phyloP scores from a whole-genome alignment of 2,797 vertebrate species.

The Diceros bicornis region DNA sequence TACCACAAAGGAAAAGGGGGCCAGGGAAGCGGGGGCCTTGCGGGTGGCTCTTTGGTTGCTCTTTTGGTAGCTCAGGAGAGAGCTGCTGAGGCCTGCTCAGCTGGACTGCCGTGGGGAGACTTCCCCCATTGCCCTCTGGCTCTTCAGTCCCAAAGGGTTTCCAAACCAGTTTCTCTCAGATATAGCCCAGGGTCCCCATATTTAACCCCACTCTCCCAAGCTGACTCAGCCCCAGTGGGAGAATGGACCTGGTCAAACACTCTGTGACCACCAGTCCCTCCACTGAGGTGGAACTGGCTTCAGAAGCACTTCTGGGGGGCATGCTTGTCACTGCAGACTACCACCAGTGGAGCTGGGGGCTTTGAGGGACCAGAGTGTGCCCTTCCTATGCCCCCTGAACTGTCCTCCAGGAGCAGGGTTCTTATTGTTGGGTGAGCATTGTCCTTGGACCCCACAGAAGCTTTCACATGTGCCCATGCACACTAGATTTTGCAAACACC shows the following conservation, averaged over 20 bases:
- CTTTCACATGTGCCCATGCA: background rate
- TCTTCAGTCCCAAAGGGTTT: conserved; percentile 16
- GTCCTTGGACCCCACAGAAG: background rate
- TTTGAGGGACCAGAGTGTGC: background rate
- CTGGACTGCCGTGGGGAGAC: background rate
- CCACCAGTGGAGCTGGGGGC: background rate
- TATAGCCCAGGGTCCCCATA: conserved; percentile 49
- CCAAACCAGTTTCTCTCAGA: background rate
- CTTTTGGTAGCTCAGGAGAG: conserved; percentile 5
- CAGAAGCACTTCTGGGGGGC: background rate
- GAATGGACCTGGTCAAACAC: background rate
- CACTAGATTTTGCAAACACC: background rate
- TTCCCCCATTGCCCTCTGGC: background rate
- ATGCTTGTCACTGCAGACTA: background rate
- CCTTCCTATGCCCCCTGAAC: background rate
- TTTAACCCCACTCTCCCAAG: background rate
- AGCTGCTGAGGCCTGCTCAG: background rate
- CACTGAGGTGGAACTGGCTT: background rate
- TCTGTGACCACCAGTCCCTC: background rate
- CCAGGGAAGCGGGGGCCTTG: background rate
- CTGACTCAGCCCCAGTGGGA: background rate
- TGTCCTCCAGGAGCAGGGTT: background rate
- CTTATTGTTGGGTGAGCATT: background rate
- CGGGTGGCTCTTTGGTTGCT: background rate
- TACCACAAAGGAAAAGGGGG: conserved; percentile 16